Evolutionary conservation across 2,113 vertebrate species (phyloP), one percentile per base, ranked within the genome.

Genomic region (Cnemophilus loriae): DNA sequence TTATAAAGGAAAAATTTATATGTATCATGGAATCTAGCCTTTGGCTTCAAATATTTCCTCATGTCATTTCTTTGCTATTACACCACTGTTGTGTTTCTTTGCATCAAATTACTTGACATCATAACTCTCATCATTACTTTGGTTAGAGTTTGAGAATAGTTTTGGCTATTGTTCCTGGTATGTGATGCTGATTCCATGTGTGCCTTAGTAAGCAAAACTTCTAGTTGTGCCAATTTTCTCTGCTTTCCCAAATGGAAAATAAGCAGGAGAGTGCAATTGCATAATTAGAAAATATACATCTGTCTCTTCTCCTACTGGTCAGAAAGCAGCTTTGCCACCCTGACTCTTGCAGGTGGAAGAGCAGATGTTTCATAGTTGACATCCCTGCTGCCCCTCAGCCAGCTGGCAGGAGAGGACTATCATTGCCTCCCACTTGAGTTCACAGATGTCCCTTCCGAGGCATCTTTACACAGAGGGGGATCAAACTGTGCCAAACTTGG

Each of bases 221-320:
- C 76, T 30, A 6, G 19, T 60, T 87, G 68, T 84, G 90, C 93
- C 94, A 95, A 74, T 84, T 84, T 90, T 24, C 70, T 84, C 59
- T 35, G 50, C 64, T 78, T 94, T 95, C 52, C 73, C 56, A 93
- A 95, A 87, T 85, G 52, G 87, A 80, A 96, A 96, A 94, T 61
- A 87, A 82, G 61, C 82, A 83, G 65, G 52, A 82, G 75, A 85
- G 27, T 83, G 82, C 52, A 77, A 93, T 67, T 84, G 47, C 44
- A 18, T 95, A 95, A 97, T 96, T 92, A 86, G 87, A 80, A 96
- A 96, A 87, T 89, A 83, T 1, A 30, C 78, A 77, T 94, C 82
- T 94, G 20, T 59, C 2, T 63, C 71, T 81, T 84, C 61, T 47
- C 83, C 65, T 41, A 70, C 74, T 88, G 96, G 89, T 96, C 65